Conservation (phyloP, 2,888 invertebrate species). For the Clistopyga incitator region DNA sequence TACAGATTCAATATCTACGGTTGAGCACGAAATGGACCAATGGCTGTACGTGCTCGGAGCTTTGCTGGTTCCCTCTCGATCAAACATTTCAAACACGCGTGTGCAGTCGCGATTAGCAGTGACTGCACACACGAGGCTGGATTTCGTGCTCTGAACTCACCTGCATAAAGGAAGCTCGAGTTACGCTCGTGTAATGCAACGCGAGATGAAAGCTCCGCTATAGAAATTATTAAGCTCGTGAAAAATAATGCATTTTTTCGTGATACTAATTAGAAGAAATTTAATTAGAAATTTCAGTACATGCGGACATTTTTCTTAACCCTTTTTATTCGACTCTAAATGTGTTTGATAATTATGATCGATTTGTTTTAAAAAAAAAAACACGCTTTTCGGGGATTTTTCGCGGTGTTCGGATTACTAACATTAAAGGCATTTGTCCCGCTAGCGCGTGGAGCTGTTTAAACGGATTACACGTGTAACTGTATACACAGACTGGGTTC, state of each 20-base stretch:
- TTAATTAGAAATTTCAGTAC: too few relatives aligned
- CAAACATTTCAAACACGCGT: constrained; percentile 47
- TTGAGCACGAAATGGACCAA: constrained; percentile 24
- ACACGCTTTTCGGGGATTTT: not conserved
- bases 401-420: not conserved
- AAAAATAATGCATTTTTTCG: too few relatives aligned
- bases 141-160: not conserved
- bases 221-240: not conserved
- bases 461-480: not conserved
- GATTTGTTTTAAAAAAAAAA: too few relatives aligned
- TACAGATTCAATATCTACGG: not conserved
- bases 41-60: constrained; percentile 43
- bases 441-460: not conserved
- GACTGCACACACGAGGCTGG: not conserved
- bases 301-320: too few relatives aligned
- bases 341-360: too few relatives aligned
- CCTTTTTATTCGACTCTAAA: too few relatives aligned
- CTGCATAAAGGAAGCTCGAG: not conserved
- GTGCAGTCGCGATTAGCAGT: constrained; percentile 42
- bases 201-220: not conserved
- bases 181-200: not conserved
- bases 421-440: not conserved
- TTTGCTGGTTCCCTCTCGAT: constrained; percentile 37
- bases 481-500: not conserved
- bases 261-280: too few relatives aligned